phyloP scores from a whole-genome alignment of 2,797 vertebrate species.

The Myotis myotis region DNA sequence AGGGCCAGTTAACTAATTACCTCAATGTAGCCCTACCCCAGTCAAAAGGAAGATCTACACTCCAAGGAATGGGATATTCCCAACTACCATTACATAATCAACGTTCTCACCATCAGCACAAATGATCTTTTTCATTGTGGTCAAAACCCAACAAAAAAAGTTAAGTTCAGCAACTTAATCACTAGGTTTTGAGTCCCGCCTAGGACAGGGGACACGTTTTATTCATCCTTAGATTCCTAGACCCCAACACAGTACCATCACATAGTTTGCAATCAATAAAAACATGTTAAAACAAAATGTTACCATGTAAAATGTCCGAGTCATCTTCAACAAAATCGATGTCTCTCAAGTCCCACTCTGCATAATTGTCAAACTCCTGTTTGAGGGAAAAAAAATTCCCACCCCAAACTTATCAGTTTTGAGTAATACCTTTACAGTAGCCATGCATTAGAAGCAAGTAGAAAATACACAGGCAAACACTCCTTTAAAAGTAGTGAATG shows the following conservation, averaged over 20 bases:
- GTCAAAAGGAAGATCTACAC: background rate
- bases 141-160: background rate
- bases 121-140: background rate
- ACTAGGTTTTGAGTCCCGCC: background rate
- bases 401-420: slow-evolving; percentile 51
- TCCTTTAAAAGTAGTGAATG: slow-evolving; percentile 26
- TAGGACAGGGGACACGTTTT: background rate
- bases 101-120: background rate
- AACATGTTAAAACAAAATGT: slow-evolving; percentile 77
- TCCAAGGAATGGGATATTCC: background rate
- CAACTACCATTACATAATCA: background rate
- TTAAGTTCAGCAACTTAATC: background rate
- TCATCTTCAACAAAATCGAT: slow-evolving; percentile 99
- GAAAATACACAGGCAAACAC: slow-evolving; percentile 22
- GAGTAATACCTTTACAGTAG: slow-evolving; percentile 18
- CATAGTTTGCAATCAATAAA: slow-evolving; percentile 29
- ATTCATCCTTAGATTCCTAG: slow-evolving; percentile 17
- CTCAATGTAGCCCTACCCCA: background rate
- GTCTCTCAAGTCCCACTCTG: slow-evolving; percentile 99
- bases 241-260: background rate
- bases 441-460: background rate
- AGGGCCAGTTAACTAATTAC: background rate
- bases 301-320: slow-evolving; percentile 96
- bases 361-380: slow-evolving; percentile 99
- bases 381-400: slow-evolving; percentile 65